Conservation (phyloP, 2,797 vertebrate species). For the Phataginus tetradactyla region DNA sequence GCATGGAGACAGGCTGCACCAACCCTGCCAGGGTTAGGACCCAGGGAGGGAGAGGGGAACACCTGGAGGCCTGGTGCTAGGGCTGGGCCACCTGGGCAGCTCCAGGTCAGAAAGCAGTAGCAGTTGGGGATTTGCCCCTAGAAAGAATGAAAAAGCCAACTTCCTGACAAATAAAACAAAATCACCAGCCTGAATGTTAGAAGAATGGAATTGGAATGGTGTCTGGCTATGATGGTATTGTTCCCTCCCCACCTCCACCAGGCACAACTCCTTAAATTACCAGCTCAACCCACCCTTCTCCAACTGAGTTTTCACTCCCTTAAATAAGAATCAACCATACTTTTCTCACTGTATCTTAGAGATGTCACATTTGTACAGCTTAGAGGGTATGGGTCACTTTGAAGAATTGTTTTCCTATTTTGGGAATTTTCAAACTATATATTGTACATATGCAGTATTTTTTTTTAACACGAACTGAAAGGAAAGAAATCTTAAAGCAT, state of each 20-base stretch:
- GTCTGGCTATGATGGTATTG: not conserved
- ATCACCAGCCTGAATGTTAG: not conserved
- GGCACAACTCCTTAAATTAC: not conserved
- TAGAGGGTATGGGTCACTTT: not conserved
- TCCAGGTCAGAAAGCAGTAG: not conserved
- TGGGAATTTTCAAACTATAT: not conserved
- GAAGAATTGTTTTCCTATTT: not conserved
- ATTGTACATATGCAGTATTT: not conserved
- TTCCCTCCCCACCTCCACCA: not conserved
- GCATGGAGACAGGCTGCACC: not conserved
- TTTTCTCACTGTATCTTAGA: not conserved
- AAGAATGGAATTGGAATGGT: not conserved
- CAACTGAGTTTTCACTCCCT: not conserved
- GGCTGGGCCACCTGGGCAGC: not conserved
- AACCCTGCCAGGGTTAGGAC: not conserved
- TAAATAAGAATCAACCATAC: not conserved
- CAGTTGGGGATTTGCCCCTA: not conserved
- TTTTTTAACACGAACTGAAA: slow-evolving; percentile 27
- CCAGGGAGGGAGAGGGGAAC: not conserved
- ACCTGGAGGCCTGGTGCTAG: not conserved
- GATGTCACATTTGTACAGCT: not conserved
- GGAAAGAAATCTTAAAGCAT: slow-evolving; percentile 19
- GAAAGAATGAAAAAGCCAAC: not conserved
- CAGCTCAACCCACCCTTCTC: not conserved
- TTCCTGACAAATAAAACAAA: not conserved